A percentile compares a stretch with the other conserved stretches of the same genome.
These are phyloP conservation scores for Cossypha heuglini DNA, from an alignment of 2,797 vertebrate genomes.

Conservation along the genomic window DNA sequence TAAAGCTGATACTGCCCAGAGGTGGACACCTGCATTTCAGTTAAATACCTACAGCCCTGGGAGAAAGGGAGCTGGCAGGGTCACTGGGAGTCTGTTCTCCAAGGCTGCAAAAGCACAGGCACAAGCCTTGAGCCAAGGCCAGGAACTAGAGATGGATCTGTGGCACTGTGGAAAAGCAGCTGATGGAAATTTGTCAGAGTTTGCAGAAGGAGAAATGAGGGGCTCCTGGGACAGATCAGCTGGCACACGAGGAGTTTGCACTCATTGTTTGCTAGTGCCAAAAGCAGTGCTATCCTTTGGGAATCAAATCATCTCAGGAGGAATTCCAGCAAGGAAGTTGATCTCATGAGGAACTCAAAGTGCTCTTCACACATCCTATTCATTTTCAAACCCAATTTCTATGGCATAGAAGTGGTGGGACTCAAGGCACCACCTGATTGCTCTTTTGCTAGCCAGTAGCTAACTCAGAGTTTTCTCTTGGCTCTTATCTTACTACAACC, in stretches of 20 bases:
- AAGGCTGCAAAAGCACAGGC: neutral
- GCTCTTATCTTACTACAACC: neutral
- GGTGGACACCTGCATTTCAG: neutral
- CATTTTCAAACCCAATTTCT: neutral
- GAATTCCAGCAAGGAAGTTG: neutral
- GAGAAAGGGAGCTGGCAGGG: neutral
- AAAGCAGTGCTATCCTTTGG: neutral
- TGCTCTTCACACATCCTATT: neutral
- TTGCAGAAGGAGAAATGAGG: neutral
- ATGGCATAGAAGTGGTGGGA: neutral
- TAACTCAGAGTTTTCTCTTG: neutral
- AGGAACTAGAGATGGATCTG: rapidly evolving
- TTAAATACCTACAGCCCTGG: neutral
- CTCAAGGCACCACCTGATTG: neutral
- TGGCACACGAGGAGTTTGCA: neutral
- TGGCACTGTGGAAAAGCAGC: neutral
- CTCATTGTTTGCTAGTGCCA: neutral
- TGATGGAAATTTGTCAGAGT: neutral
- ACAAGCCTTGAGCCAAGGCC: neutral
- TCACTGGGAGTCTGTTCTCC: rapidly evolving
- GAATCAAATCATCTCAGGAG: neutral
- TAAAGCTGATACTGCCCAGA: neutral
- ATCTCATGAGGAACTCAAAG: neutral
- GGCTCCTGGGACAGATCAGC: neutral
- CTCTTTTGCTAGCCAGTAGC: neutral